phyloP scores from a whole-genome alignment of 2,797 vertebrate species.

The Gephyroberyx darwinii region DNA sequence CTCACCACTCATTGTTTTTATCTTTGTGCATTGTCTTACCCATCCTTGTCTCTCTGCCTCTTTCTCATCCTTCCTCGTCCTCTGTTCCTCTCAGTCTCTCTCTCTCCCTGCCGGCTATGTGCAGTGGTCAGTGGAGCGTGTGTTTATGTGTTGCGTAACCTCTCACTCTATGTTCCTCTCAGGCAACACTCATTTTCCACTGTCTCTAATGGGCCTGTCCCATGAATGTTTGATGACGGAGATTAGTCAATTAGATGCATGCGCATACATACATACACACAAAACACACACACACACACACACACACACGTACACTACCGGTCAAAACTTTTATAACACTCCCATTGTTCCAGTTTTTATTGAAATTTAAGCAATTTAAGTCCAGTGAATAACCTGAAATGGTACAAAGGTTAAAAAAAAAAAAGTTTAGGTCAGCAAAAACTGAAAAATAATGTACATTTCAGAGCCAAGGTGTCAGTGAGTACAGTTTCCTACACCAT shows the following conservation, averaged over 20 bases:
- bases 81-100: not conserved
- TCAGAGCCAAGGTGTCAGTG: too few relatives aligned
- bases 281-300: not conserved
- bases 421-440: too few relatives aligned
- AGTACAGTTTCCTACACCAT: too few relatives aligned
- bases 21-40: constrained; percentile 14
- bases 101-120: constrained; percentile 21
- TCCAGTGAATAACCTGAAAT: too few relatives aligned
- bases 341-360: too few relatives aligned
- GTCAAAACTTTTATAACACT: too few relatives aligned
- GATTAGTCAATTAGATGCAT: not conserved
- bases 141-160: constrained; percentile 57
- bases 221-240: not conserved
- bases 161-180: constrained; percentile 11
- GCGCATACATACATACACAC: not conserved
- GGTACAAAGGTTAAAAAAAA: too few relatives aligned
- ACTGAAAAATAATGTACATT: too few relatives aligned
- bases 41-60: constrained; percentile 15
- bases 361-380: too few relatives aligned
- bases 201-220: constrained; percentile 4
- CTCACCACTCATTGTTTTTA: not conserved
- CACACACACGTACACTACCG: not conserved
- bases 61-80: not conserved
- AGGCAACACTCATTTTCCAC: constrained; percentile 3
- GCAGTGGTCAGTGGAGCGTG: constrained; percentile 43